These are phyloP conservation scores for Gambusia affinis DNA, from an alignment of 2,113 vertebrate species.

Conservation along the genomic window DNA sequence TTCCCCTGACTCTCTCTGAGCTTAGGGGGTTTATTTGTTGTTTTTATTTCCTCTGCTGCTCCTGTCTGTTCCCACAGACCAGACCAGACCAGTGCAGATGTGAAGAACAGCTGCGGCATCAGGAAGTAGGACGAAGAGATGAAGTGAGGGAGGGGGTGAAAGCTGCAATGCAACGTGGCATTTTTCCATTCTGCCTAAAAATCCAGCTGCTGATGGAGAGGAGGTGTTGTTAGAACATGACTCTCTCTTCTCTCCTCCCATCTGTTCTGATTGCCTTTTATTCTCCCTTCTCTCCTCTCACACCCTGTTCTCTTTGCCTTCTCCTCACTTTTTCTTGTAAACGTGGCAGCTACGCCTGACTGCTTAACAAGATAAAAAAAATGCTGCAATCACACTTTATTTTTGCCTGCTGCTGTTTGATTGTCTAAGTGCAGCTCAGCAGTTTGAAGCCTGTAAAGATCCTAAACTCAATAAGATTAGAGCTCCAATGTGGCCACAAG, in stretches of 20 bases:
- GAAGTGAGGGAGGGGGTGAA: constrained; percentile 18
- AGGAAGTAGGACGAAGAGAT: constrained; percentile 44
- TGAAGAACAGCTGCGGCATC: constrained; percentile 78
- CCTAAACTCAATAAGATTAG: not conserved
- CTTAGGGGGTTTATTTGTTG: not conserved
- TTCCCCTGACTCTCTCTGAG: not conserved
- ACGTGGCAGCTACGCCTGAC: constrained; percentile 59
- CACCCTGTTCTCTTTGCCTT: constrained; percentile 6
- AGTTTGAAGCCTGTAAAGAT: constrained; percentile 2
- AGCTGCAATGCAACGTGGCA: constrained; percentile 79
- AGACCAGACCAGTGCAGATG: constrained; percentile 50
- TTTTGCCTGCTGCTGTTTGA: constrained; percentile 6
- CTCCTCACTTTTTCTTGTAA: constrained; percentile 7
- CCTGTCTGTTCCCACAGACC: constrained; percentile 63
- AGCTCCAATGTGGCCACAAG: too few relatives aligned
- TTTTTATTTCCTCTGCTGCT: constrained; percentile 27
- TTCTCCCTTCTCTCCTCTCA: constrained; percentile 6
- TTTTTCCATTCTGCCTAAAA: constrained; percentile 73
- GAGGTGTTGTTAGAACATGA: constrained; percentile 57
- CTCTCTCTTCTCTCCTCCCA: constrained; percentile 36
- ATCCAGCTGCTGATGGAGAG: constrained; percentile 38
- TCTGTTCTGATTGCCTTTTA: constrained; percentile 15
- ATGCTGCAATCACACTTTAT: constrained; percentile 38
- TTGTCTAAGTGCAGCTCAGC: constrained; percentile 24
- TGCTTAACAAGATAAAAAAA: constrained; percentile 7